Evolutionary conservation across 2,797 vertebrate genomes (phyloP).

Genomic region (Clarias fuscus): DNA sequence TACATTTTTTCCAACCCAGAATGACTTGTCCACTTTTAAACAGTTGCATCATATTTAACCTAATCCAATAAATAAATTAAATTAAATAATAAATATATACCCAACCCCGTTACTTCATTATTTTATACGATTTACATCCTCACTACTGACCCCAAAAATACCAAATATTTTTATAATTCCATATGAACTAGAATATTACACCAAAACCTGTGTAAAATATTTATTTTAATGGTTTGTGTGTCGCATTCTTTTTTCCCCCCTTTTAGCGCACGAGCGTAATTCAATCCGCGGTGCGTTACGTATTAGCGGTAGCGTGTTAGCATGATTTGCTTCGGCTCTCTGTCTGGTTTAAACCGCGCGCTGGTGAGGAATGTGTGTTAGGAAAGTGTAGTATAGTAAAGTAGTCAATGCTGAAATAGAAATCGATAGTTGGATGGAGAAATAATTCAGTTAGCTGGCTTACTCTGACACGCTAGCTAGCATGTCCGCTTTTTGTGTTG

Average conservation of each 20-base stretch:
- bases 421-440: neutral
- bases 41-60: neutral
- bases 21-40: neutral
- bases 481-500: neutral
- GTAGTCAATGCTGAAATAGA: neutral
- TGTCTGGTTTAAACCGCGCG: neutral
- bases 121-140: neutral
- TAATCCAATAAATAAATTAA: neutral
- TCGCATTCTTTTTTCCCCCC: too few relatives aligned
- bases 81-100: neutral
- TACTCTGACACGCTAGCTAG: neutral
- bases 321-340: neutral
- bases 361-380: neutral
- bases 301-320: neutral
- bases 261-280: neutral
- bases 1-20: neutral
- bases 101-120: neutral
- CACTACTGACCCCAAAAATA: neutral
- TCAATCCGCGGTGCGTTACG: conserved; percentile 11
- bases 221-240: too few relatives aligned
- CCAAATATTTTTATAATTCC: neutral
- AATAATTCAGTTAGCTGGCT: neutral
- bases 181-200: neutral
- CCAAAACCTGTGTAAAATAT: neutral
- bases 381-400: neutral